Base-by-base conservation (phyloP, 2,888 invertebrate genomes). In the Stegana nigrithorax region DNA sequence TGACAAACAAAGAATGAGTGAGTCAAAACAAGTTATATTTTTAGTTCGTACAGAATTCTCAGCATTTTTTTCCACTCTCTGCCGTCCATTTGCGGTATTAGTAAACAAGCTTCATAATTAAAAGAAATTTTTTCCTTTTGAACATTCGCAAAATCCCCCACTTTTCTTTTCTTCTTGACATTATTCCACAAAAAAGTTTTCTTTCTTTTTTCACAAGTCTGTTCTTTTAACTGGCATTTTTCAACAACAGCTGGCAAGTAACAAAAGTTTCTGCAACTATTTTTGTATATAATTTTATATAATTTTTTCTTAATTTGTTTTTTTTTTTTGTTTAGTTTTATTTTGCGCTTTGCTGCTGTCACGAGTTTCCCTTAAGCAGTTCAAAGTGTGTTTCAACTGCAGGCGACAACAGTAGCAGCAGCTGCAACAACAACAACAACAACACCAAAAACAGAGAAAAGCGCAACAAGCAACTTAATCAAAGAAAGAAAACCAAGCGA, bases 71-170 rank as follows among this genome's bases (percentile, higher is more conserved):
- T 29, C 29, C n/a, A 14, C 17, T 47, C 17, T 59, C 21, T 66
- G 56, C 60, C 61, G 32, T 14, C 64, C 60, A 67, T 67, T 75
- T 69, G 70, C 68, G 75, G 70, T 77, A 76, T 79, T 79, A 77
- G 73, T 77, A 79, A 76, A 76, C 79, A 76, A 76, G 76, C 73
- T 79, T 71, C 69, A 76, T 76, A 76, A 76, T 76, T 76, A 79
- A 79, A 68, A 65, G 29, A 53, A 53, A 51, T 58, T 66, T 64
- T 47, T 27, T 45, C 58, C 56, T 19, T 36, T 6, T 60, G n/a
- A n/a, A n/a, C n/a, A n/a, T n/a, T n/a, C n/a, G n/a, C n/a, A n/a
- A n/a, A n/a, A n/a, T n/a, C n/a, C n/a, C n/a, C n/a, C n/a, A n/a
- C n/a, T n/a, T n/a, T n/a, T n/a, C n/a, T n/a, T n/a, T n/a, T n/a